Base-by-base conservation (phyloP, 64 coral and sea anemone species). In the Pocillopora damicornis region DNA sequence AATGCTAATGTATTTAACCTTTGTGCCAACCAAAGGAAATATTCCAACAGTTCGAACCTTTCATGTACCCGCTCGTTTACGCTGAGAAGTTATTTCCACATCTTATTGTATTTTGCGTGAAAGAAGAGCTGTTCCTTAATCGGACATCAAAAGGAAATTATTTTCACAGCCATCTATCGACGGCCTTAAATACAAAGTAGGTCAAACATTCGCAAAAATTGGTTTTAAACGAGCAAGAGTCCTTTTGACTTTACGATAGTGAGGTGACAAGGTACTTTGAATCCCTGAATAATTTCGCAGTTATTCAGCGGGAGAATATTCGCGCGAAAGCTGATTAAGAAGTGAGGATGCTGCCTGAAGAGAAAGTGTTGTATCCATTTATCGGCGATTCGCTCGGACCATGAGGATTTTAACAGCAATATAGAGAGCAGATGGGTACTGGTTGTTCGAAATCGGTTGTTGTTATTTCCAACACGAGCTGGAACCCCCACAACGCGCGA, bases 361-460 rank as follows among this genome's bases (percentile, higher is more conserved):
- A 58, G n/a, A 23, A 58, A 0, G 17, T 73, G 63, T 5, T 85
- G 36, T 58, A 14, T 13, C 58, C 18, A 13, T 66, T 82, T 11
- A 72, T 68, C 22, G 18, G 58, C 37, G 64, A 72, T 4, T 30
- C 26, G 64, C 81, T 20, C 30, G 30, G 5, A 68, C 58, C 58
- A 68, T 72, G 81, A 85, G 13, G 64, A 73, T 58, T 72, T 85
- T n/a, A 18, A 37, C 69, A 51, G 38, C 15, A 73, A 23, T 23
- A 73, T 57, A 77, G 4, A 56, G 6, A 56, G 37, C 65, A 85
- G 64, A 85, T 85, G 81, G 81, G 81, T n/a, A 85, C 64, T 9
- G 65, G 65, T 5, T 85, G 81, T 73, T 85, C 81, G 25, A 85
- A 38, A 73, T 85, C 81, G 17, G 61, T 68, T 20, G 65, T 85